Conservation (phyloP, 2,888 invertebrate genomes). For the Morpho deidamia region DNA sequence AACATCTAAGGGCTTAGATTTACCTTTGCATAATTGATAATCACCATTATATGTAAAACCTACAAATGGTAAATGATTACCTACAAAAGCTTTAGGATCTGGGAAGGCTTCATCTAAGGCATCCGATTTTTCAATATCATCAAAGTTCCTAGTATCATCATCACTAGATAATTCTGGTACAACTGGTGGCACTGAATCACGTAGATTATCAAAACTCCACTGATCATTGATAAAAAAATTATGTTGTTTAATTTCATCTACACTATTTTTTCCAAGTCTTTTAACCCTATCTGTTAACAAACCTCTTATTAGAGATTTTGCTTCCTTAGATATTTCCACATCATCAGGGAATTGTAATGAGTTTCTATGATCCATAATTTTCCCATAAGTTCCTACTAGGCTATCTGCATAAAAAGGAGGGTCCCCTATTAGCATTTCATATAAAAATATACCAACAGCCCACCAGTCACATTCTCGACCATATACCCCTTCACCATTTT, state of each 20-base stretch:
- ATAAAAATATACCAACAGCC: constrained; percentile 99
- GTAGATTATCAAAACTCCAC: constrained; percentile 97
- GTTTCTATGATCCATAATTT: constrained; percentile 99
- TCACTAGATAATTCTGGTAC: constrained; percentile 97
- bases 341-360: constrained; percentile 97
- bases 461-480: constrained; percentile 99
- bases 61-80: constrained; percentile 98
- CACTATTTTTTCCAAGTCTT: constrained; percentile 93
- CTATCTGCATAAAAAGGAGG: constrained; percentile 99
- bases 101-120: constrained; percentile 96
- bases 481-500: constrained; percentile 96
- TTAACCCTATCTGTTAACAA: constrained; percentile 95
- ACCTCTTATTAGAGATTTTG: constrained; percentile 93
- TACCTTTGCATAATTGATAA: constrained; percentile 84
- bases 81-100: constrained; percentile 97
- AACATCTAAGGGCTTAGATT: constrained; percentile 72
- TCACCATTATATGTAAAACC: constrained; percentile 98
- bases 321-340: constrained; percentile 92
- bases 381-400: constrained; percentile 97
- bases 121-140: constrained; percentile 97
- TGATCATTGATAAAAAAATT: constrained; percentile 97
- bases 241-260: constrained; percentile 96
- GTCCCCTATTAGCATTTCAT: constrained; percentile 99
- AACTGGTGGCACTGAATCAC: constrained; percentile 96
- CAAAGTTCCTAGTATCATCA: constrained; percentile 99